phyloP scores from a whole-genome alignment of 2,888 invertebrate genomes.

The Drosophila anomelani region DNA sequence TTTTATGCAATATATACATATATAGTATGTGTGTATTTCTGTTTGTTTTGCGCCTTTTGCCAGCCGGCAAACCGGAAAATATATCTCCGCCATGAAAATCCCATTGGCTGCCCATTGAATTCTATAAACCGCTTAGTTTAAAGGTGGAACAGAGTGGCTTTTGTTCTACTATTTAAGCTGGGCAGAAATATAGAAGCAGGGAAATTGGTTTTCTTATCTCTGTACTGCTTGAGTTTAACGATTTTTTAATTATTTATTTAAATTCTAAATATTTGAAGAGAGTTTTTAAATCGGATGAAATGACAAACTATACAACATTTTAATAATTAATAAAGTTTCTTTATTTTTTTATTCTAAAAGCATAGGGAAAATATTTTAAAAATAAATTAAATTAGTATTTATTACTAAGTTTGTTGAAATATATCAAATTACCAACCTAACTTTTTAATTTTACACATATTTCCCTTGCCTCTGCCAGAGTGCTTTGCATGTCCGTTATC shows the following conservation, averaged over 20 bases:
- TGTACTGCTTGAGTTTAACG: not conserved
- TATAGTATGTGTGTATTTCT: slow-evolving; percentile 15
- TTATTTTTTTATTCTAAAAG: not conserved
- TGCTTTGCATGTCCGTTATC: slow-evolving; percentile 6
- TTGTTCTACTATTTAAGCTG: slow-evolving; percentile 15
- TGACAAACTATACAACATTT: not conserved
- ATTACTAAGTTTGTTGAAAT: not conserved
- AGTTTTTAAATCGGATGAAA: too few species aligned
- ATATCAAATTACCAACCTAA: not conserved
- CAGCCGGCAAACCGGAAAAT: slow-evolving; percentile 29
- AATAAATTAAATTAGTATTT: too few species aligned
- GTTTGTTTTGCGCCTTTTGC: slow-evolving; percentile 40
- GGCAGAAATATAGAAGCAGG: not conserved
- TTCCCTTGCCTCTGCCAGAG: not conserved
- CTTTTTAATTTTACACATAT: not conserved
- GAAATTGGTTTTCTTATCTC: not conserved
- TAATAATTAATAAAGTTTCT: not conserved
- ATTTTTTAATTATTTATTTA: not conserved
- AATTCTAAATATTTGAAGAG: not conserved
- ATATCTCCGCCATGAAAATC: slow-evolving; percentile 18
- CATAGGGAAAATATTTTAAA: not conserved
- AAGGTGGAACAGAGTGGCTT: slow-evolving; percentile 21
- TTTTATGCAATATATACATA: not conserved
- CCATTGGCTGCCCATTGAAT: slow-evolving; percentile 34
- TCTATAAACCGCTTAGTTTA: slow-evolving; percentile 38